A percentile compares a stretch with the other conserved stretches of the same genome.
phyloP scores from a whole-genome alignment of 2,888 invertebrate genomes.

The Pteria penguin region DNA sequence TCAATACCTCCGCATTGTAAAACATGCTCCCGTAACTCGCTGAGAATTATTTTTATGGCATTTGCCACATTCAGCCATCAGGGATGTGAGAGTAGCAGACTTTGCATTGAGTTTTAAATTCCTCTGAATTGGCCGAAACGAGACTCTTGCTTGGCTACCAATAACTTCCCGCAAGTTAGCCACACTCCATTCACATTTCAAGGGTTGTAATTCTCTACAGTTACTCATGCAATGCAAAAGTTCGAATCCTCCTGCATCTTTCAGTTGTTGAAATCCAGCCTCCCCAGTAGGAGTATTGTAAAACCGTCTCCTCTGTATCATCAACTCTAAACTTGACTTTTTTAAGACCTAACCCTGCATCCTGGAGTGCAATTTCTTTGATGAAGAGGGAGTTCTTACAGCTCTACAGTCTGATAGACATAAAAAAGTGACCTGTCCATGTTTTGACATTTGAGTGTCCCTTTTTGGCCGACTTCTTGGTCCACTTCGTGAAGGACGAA shows the following conservation, averaged over 20 bases:
- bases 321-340: conserved; percentile 13
- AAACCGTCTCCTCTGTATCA: conserved; percentile 18
- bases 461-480: too few species aligned
- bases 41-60: conserved; percentile 3
- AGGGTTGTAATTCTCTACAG: conserved; percentile 13
- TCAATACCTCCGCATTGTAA: too few species aligned
- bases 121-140: conserved; percentile 33
- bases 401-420: conserved; percentile 22
- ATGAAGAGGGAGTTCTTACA: not conserved
- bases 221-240: conserved; percentile 33
- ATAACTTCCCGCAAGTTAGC: conserved; percentile 1
- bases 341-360: conserved; percentile 25
- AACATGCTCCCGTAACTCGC: conserved; percentile 7
- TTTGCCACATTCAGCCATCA: not conserved
- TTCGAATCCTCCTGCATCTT: conserved; percentile 27
- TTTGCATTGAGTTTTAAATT: not conserved
- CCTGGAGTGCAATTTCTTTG: conserved; percentile 2
- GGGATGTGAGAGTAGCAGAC: not conserved
- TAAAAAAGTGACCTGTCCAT: conserved; percentile 30
- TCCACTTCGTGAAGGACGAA: too few species aligned
- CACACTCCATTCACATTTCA: conserved; percentile 24
- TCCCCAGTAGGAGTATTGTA: not conserved
- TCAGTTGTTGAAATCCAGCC: conserved; percentile 17
- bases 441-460: too few species aligned
- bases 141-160: conserved; percentile 36